Percentiles rank a stretch among this genome's conserved stretches.
phyloP scores from a whole-genome alignment of 1,140 invertebrate genomes.

The Leptinotarsa undecemlineata region DNA sequence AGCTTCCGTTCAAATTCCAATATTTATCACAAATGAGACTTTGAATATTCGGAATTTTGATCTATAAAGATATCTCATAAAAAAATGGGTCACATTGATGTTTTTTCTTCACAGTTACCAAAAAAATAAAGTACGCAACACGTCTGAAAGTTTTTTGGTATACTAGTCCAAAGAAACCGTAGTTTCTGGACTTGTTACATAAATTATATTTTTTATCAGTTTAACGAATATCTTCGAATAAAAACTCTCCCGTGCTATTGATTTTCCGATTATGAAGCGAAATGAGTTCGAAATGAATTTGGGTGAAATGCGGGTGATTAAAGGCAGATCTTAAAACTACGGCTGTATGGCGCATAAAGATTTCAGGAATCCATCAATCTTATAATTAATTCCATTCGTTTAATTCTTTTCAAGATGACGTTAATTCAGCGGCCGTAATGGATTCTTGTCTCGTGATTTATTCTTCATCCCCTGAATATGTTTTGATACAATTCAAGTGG shows the following conservation, averaged over 20 bases:
- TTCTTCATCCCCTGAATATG: constrained; percentile 45
- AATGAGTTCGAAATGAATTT: constrained; percentile 39
- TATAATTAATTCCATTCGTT: constrained; percentile 57
- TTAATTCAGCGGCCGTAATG: constrained; percentile 55
- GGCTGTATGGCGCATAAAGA: constrained; percentile 36
- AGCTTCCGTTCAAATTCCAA: too few relatives aligned
- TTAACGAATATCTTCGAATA: not conserved
- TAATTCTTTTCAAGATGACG: constrained; percentile 57
- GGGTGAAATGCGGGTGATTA: constrained; percentile 42
- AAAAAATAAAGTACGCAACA: too few relatives aligned
- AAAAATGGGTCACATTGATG: too few relatives aligned
- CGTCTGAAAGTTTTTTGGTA: too few relatives aligned
- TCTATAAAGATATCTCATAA: too few relatives aligned
- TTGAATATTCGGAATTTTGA: too few relatives aligned
- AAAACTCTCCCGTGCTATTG: constrained; percentile 30
- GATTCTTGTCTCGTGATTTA: constrained; percentile 52
- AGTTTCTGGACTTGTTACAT: too few relatives aligned
- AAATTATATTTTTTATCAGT: too few relatives aligned
- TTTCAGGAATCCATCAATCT: constrained; percentile 54
- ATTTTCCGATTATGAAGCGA: constrained; percentile 38
- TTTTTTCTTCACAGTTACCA: too few relatives aligned
- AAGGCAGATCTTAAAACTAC: constrained; percentile 41
- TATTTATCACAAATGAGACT: too few relatives aligned
- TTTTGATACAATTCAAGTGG: constrained; percentile 48
- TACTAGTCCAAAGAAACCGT: too few relatives aligned